Base-by-base conservation (phyloP, 2,797 vertebrate species). In the Ptychobarbus kaznakovi region DNA sequence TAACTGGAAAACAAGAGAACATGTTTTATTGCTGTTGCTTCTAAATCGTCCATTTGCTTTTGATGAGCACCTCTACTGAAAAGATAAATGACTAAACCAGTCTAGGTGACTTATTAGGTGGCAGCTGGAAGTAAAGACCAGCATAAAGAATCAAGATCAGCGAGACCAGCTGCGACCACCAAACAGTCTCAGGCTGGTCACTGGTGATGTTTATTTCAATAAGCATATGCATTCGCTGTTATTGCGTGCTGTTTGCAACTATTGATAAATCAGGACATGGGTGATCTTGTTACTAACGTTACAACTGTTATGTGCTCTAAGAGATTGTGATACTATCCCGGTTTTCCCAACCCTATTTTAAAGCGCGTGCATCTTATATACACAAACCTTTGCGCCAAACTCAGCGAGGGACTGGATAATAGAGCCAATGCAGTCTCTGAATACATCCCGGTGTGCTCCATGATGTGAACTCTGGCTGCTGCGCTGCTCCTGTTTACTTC, bases 311-410 rank as follows among this genome's bases (percentile, higher is more conserved):
- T 7, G 25, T 11, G 74, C 74, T 77, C 20, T 74, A 38, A 2
- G 15, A 22, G 9, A 58, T 1, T 68, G 12, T 42, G 35, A 4
- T 20, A 16, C 15, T 5, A 4, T 25, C 6, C 15, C 35, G 18
- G 25, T 18, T 42, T 18, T n/a, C 16, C 38, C 42, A 28, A 16
- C 18, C 13, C 49, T 40, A 13, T 12, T 76, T 25, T 40, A n/a
- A 12, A 81, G 18, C 8, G 9, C 40, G 32, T 4, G 51, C 20
- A 74, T 78, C 38, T 16, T 22, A n/a, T 56, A 73, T 13, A 13
- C 42, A 89, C 87, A 81, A 92, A 96, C 95, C 95, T 96, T 92
- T 87, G 90, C 88, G 16, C 92, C 91, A 82, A 96, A 93, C 53
- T 93, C 91, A 87, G 90, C 69, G 0, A 96, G 53, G 32, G 92